Evolutionary conservation across 1,140 invertebrate genomes (phyloP).

Genomic region (Oedothorax gibbosus): DNA sequence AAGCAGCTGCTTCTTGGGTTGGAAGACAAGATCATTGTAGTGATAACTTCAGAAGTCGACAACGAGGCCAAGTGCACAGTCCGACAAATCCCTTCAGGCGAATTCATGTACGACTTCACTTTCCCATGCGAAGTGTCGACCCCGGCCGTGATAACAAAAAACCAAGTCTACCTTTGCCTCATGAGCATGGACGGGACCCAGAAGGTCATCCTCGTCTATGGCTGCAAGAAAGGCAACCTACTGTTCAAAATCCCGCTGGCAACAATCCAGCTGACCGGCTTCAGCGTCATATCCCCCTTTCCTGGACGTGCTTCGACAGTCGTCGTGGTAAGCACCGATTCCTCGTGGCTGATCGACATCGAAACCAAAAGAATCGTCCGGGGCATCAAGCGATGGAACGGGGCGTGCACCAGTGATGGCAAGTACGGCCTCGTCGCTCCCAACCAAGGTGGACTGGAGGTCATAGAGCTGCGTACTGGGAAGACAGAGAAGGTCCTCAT

Average conservation of each 20-base stretch:
- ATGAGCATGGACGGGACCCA: slow-evolving; percentile 85
- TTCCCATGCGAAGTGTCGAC: slow-evolving; percentile 80
- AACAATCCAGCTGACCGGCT: slow-evolving; percentile 58
- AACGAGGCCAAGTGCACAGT: slow-evolving; percentile 64
- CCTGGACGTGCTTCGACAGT: slow-evolving; percentile 68
- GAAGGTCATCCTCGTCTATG: slow-evolving; percentile 87
- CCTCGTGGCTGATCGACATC: slow-evolving; percentile 78
- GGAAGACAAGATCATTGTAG: slow-evolving; percentile 84
- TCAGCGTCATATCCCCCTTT: slow-evolving; percentile 9
- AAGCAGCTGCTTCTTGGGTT: slow-evolving; percentile 88
- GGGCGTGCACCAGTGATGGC: slow-evolving; percentile 70
- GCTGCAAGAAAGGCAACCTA: slow-evolving; percentile 81
- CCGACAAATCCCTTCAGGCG: slow-evolving; percentile 74
- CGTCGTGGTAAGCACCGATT: slow-evolving; percentile 89
- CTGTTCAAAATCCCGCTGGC: slow-evolving; percentile 76
- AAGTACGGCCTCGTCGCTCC: slow-evolving; percentile 91
- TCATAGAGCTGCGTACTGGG: slow-evolving; percentile 88
- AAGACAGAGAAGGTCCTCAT: slow-evolving; percentile 85
- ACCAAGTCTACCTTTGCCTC: slow-evolving; percentile 81
- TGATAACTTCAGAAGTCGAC: slow-evolving; percentile 75
- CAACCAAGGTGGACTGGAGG: slow-evolving; percentile 88
- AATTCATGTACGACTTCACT: slow-evolving; percentile 83
- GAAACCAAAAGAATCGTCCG: slow-evolving; percentile 71
- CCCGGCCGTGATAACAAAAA: slow-evolving; percentile 82
- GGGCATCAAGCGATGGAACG: slow-evolving; percentile 72